These are phyloP conservation scores for Amyelois transitella DNA, from an alignment of 1,140 invertebrate genomes.

Conservation along the genomic window DNA sequence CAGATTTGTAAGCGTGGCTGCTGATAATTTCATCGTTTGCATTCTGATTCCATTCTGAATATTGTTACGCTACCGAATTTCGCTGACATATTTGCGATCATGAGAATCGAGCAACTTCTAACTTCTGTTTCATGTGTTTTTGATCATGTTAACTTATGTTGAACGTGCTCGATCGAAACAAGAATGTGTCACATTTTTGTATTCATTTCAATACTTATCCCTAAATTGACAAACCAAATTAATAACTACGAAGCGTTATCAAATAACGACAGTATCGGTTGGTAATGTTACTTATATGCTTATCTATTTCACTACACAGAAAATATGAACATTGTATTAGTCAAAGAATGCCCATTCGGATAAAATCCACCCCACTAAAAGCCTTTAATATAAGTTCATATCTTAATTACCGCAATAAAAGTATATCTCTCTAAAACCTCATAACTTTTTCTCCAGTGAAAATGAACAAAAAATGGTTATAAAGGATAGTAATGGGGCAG, in stretches of 20 bases:
- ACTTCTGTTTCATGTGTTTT: no score
- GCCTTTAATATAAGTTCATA: conserved; percentile 49
- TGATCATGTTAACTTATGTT: no score
- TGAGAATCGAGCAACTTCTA: conserved; percentile 11
- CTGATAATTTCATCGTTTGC: conserved; percentile 37
- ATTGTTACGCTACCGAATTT: conserved; percentile 21
- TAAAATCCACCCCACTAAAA: conserved; percentile 43
- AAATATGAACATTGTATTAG: conserved; percentile 25
- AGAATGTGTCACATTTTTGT: no score
- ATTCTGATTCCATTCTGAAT: conserved; percentile 26
- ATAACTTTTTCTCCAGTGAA: conserved; percentile 57
- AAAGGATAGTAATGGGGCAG: conserved; percentile 41
- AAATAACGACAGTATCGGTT: no score
- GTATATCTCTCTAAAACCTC: conserved; percentile 52
- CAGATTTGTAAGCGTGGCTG: conserved; percentile 28
- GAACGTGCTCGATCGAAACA: no score
- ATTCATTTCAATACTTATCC: no score
- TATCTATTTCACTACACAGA: conserved; percentile 6
- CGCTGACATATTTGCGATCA: conserved; percentile 23
- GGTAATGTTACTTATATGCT: no score
- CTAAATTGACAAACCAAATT: no score
- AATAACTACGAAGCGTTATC: no score
- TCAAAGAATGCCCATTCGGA: conserved; percentile 24
- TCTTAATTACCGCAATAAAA: conserved; percentile 69
- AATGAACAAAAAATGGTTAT: conserved; percentile 54